phyloP scores from a whole-genome alignment of 2,113 vertebrate species.

The Ictalurus punctatus region DNA sequence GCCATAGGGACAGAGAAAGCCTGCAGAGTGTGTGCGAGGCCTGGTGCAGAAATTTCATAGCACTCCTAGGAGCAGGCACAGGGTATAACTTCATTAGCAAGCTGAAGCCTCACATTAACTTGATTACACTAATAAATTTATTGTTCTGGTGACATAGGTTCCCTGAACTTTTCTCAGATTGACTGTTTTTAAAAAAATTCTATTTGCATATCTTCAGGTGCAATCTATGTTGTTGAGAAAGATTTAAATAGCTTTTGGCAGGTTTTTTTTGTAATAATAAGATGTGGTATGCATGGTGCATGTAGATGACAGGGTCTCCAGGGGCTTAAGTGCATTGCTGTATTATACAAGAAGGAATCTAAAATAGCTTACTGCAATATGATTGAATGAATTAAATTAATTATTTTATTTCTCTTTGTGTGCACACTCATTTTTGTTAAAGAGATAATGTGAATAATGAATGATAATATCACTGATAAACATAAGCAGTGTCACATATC shows the following conservation, averaged over 20 bases:
- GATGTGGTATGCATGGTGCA: background rate
- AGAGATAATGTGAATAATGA: background rate
- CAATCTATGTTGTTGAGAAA: background rate
- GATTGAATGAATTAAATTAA: background rate
- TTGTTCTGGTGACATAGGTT: constrained; percentile 49
- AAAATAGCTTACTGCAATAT: background rate
- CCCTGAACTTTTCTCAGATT: constrained; percentile 55
- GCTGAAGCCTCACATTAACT: constrained; percentile 66
- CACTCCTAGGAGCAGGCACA: constrained; percentile 55
- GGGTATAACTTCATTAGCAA: constrained; percentile 69
- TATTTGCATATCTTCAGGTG: background rate
- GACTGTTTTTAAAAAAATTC: background rate
- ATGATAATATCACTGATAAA: background rate
- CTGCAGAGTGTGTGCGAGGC: constrained; percentile 63
- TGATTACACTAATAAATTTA: constrained; percentile 66
- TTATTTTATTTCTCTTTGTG: background rate
- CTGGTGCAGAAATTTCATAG: constrained; percentile 64
- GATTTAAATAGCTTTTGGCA: background rate
- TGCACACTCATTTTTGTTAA: background rate
- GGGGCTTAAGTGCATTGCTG: background rate
- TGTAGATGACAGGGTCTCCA: background rate
- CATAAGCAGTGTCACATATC: too few relatives aligned
- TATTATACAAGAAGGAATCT: background rate
- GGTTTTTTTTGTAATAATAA: background rate
- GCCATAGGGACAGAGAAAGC: background rate